phyloP scores from a whole-genome alignment of 1,140 invertebrate species.

The Leptinotarsa texana region DNA sequence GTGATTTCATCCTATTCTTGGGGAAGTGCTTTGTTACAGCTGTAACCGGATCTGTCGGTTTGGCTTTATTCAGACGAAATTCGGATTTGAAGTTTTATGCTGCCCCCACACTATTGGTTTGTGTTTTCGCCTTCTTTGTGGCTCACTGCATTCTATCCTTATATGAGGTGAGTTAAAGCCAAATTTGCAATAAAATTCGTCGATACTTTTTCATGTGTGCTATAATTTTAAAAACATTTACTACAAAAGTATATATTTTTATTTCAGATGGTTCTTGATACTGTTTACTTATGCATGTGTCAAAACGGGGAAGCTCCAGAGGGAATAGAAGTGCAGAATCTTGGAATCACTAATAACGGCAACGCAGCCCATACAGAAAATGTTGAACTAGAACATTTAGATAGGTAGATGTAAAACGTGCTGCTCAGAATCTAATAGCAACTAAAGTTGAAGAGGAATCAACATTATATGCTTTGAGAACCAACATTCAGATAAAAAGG shows the following conservation, averaged over 20 bases:
- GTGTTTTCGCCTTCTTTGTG: slow-evolving; percentile 89
- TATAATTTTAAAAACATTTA: too few species aligned
- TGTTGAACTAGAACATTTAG: slow-evolving; percentile 48
- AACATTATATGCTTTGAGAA: too few species aligned
- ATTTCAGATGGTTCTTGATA: slow-evolving; percentile 90
- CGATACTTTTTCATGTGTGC: neutral
- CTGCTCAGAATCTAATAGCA: neutral
- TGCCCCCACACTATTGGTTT: slow-evolving; percentile 84
- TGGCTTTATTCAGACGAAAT: slow-evolving; percentile 76
- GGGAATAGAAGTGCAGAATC: slow-evolving; percentile 55
- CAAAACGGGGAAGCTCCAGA: slow-evolving; percentile 68
- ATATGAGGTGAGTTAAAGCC: slow-evolving; percentile 75
- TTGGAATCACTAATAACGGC: slow-evolving; percentile 60
- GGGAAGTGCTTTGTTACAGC: slow-evolving; percentile 89
- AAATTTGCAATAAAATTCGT: slow-evolving; percentile 18
- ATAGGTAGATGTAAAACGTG: slow-evolving; percentile 28
- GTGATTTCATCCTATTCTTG: slow-evolving; percentile 92
- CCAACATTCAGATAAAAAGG: too few species aligned
- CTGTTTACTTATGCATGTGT: slow-evolving; percentile 92
- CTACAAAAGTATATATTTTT: neutral
- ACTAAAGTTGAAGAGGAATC: too few species aligned
- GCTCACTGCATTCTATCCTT: slow-evolving; percentile 90
- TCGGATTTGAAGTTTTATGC: slow-evolving; percentile 78
- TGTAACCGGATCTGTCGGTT: slow-evolving; percentile 71
- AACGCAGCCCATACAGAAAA: slow-evolving; percentile 47